These are phyloP conservation scores for Phlogophora meticulosa DNA, from an alignment of 2,888 invertebrate species.

Conservation along the genomic window DNA sequence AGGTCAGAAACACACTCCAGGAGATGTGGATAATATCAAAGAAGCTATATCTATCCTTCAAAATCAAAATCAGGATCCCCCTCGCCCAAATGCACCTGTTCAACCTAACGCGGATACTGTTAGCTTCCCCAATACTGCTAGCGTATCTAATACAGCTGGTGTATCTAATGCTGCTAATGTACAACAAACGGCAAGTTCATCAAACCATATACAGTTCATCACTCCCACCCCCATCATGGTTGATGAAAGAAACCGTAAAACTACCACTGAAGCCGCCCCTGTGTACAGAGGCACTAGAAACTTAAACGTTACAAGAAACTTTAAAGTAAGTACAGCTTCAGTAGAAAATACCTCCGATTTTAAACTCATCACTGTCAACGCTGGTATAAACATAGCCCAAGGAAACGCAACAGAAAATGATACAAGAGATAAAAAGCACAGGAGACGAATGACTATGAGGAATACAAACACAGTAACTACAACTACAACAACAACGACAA, in stretches of 20 bases:
- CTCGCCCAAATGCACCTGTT: conserved; percentile 59
- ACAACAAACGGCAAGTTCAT: conserved; percentile 43
- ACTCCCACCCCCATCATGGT: conserved; percentile 80
- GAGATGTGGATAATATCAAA: conserved; percentile 85
- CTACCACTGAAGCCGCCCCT: conserved; percentile 76
- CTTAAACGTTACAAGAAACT: conserved; percentile 62
- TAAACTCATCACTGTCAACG: conserved; percentile 77
- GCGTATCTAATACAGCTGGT: conserved; percentile 53
- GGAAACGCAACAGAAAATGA: conserved; percentile 72
- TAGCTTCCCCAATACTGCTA: conserved; percentile 30
- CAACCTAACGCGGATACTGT: conserved; percentile 49
- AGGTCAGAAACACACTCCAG: conserved; percentile 82
- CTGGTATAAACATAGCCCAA: conserved; percentile 78
- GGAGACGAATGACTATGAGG: conserved; percentile 82
- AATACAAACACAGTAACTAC: conserved; percentile 55
- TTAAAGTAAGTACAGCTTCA: conserved; percentile 62
- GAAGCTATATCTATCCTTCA: conserved; percentile 86
- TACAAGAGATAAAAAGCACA: conserved; percentile 76
- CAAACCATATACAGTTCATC: conserved; percentile 77
- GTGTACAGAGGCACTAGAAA: conserved; percentile 84
- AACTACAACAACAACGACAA: conserved; percentile 58
- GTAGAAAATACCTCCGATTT: conserved; percentile 71
- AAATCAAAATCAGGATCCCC: conserved; percentile 83
- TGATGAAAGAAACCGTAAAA: conserved; percentile 81
- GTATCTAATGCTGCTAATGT: conserved; percentile 54